A percentile compares a stretch with the other conserved stretches of the same genome.
Evolutionary conservation across 2,888 invertebrate species (phyloP).

Genomic region (Sesia apiformis): DNA sequence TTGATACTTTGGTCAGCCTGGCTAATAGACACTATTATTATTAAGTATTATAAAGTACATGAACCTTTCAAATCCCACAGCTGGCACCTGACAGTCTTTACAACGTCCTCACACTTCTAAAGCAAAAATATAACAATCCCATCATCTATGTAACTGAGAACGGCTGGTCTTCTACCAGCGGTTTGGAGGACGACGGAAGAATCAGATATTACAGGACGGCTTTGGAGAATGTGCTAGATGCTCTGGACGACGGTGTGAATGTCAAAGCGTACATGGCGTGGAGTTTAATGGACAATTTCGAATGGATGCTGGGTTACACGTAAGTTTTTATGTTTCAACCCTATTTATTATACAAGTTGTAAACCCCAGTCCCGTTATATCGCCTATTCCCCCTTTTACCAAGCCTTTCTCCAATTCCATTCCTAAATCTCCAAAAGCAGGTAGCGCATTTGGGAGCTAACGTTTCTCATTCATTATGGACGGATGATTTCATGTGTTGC

Average conservation of each 20-base stretch:
- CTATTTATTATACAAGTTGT: too few species aligned
- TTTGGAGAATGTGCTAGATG: slow-evolving; percentile 31
- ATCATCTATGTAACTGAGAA: slow-evolving; percentile 76
- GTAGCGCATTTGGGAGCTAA: too few species aligned
- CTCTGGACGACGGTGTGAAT: slow-evolving; percentile 35
- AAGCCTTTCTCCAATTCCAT: too few species aligned
- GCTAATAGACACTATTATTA: too few species aligned
- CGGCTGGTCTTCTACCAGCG: slow-evolving; percentile 58
- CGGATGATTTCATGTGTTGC: too few species aligned
- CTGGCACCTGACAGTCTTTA: slow-evolving; percentile 74
- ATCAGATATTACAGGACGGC: slow-evolving; percentile 54
- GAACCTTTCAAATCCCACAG: slow-evolving; percentile 20
- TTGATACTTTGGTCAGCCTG: too few species aligned
- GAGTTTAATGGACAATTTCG: slow-evolving; percentile 74
- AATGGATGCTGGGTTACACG: slow-evolving; percentile 66
- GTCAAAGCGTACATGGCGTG: slow-evolving; percentile 62
- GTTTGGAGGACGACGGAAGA: slow-evolving; percentile 56
- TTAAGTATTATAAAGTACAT: too few species aligned
- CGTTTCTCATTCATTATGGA: too few species aligned
- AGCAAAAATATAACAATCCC: slow-evolving; percentile 61
- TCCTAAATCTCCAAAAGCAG: too few species aligned
- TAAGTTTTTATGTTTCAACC: slow-evolving; percentile 19
- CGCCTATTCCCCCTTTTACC: too few species aligned
- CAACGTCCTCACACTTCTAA: slow-evolving; percentile 28
- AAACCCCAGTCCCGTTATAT: too few species aligned